These are phyloP conservation scores for Lasioglossum morio DNA, from an alignment of 2,888 invertebrate genomes.

Conservation along the genomic window DNA sequence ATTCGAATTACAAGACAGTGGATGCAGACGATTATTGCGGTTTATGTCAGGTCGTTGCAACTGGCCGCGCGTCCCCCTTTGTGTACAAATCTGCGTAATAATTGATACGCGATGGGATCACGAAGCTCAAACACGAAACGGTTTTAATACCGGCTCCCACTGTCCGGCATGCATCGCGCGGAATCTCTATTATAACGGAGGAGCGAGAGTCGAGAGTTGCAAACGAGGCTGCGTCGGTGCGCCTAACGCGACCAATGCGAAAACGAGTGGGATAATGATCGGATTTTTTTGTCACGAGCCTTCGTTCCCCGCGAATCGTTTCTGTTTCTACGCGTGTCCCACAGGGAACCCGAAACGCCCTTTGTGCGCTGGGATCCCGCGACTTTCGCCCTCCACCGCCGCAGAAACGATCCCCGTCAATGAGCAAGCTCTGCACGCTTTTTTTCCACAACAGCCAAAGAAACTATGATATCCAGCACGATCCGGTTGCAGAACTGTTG, in stretches of 20 bases:
- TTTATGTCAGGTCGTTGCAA: constrained; percentile 52
- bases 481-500: constrained; percentile 1
- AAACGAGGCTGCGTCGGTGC: constrained; percentile 70
- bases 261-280: constrained; percentile 72
- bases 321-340: constrained; percentile 60
- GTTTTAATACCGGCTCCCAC: constrained; percentile 66
- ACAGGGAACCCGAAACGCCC: constrained; percentile 69
- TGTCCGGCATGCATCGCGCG: constrained; percentile 62
- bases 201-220: constrained; percentile 51
- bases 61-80: constrained; percentile 59
- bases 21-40: constrained; percentile 68
- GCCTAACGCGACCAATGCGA: constrained; percentile 68
- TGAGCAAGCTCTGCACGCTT: constrained; percentile 40
- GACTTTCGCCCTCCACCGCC: constrained; percentile 56
- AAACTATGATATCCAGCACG: constrained; percentile 30
- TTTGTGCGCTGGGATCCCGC: constrained; percentile 67
- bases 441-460: constrained; percentile 16
- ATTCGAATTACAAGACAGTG: constrained; percentile 60
- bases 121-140: constrained; percentile 63
- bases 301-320: constrained; percentile 57
- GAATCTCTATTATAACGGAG: constrained; percentile 69
- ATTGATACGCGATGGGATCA: constrained; percentile 70
- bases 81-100: constrained; percentile 72
- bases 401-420: constrained; percentile 59
- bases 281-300: constrained; percentile 65